A percentile compares a stretch with the other conserved stretches of the same genome.
Conservation (phyloP, 2,888 invertebrate species). For the Ferdinandea cuprea region DNA sequence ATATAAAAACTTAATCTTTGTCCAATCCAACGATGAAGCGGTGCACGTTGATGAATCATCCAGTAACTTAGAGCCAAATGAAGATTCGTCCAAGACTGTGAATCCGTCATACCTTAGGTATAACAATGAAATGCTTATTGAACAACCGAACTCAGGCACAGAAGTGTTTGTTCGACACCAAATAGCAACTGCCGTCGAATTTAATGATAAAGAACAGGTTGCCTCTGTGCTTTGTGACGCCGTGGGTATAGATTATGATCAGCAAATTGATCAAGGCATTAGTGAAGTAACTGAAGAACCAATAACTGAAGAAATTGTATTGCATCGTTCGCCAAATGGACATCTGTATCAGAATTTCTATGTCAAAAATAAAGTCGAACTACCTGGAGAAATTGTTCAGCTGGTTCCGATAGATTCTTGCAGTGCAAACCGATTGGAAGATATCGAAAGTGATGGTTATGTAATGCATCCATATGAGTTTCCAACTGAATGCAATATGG, state of each 20-base stretch:
- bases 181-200: conserved; percentile 15
- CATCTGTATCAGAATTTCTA: conserved; percentile 75
- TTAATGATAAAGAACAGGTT: conserved; percentile 20
- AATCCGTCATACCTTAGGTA: conserved; percentile 30
- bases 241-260: conserved; percentile 39
- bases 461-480: conserved; percentile 64
- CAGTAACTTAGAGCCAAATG: neutral
- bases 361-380: conserved; percentile 49
- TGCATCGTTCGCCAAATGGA: conserved; percentile 75
- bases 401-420: conserved; percentile 56
- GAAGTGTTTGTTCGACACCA: conserved; percentile 29
- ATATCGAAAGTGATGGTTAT: conserved; percentile 25
- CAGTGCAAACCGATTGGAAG: conserved; percentile 21
- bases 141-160: neutral
- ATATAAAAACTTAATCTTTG: conserved; percentile 12
- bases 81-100: conserved; percentile 17
- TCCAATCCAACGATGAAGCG: neutral
- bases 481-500: conserved; percentile 48
- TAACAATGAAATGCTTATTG: conserved; percentile 34
- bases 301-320: conserved; percentile 33
- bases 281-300: conserved; percentile 29
- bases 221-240: conserved; percentile 2
- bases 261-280: conserved; percentile 30
- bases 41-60: neutral
- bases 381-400: conserved; percentile 57